phyloP scores from a whole-genome alignment of 2,797 vertebrate genomes.

The Dryobates pubescens region DNA sequence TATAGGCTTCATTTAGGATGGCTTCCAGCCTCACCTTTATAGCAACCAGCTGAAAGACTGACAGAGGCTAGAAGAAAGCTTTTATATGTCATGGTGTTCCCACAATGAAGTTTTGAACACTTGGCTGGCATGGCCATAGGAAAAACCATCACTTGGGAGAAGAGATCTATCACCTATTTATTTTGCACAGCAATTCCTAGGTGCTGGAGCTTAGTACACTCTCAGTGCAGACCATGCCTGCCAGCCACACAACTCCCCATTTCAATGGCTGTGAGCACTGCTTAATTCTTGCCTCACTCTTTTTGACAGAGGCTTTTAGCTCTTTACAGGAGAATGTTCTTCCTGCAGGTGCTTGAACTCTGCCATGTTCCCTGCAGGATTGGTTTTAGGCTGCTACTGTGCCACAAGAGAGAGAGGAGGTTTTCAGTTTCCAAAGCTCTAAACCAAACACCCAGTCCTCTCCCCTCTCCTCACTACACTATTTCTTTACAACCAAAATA shows the following conservation, averaged over 20 bases:
- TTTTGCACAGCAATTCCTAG: background rate
- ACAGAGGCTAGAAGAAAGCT: background rate
- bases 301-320: background rate
- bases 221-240: background rate
- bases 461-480: background rate
- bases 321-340: background rate
- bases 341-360: background rate
- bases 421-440: background rate
- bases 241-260: background rate
- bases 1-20: background rate
- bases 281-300: background rate
- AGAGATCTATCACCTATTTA: background rate
- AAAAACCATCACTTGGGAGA: background rate
- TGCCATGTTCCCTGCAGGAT: background rate
- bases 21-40: background rate
- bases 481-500: background rate
- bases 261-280: background rate
- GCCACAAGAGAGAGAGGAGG: background rate
- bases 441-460: background rate
- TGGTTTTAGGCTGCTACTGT: background rate
- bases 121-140: background rate
- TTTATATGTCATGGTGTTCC: accelerated
- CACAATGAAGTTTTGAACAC: background rate
- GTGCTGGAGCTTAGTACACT: background rate
- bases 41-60: background rate